Evolutionary conservation across 2,113 vertebrate genomes (phyloP), one percentile per base, ranked within the genome.

Genomic region (Neolamprologus hecqui): DNA sequence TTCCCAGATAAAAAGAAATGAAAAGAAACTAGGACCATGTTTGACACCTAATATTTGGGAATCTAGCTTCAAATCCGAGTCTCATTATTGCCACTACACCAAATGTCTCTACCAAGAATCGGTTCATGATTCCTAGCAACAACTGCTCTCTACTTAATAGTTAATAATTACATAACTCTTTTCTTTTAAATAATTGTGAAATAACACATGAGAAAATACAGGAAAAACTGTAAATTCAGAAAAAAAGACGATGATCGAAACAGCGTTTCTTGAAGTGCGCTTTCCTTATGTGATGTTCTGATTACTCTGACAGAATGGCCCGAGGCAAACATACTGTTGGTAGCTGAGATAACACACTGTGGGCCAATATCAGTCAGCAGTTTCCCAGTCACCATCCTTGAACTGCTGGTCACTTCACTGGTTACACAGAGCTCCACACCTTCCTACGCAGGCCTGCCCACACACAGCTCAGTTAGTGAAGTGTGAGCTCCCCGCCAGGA

Each of bases 381-480:
- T 83, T 88, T 85, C 33, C 77, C 79, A 42, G 60, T 68, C 28
- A 60, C 26, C 31, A 80, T 88, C 84, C 73, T 90, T 90, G 81
- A 93, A 82, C 90, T 40, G 45, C 57, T 5, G 13, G 47, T 57
- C 79, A 53, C 12, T 31, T 55, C 47, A 6, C n/a, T 26, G 15
- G 42, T 83, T 42, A 49, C 79, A 49, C 28, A 68, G 63, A 81
- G 31, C 45, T 65, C 33, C 40, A 63, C 49, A 35, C 21, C 85
- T 14, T 70, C 87, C 80, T 45, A 89, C 68, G 19, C 88, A 86
- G 60, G n/a, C 70, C 86, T 83, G 82, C 90, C 81, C 84, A 90
- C 88, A 54, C 77, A 83, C 53, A 84, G 51, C 42, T 37, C 75
- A 9, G 21, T 28, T 17, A 45, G n/a, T 54, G 14, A 21, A 54